These are phyloP conservation scores for Cheiracanthium punctorium DNA, from an alignment of 2,888 invertebrate species.

Conservation along the genomic window DNA sequence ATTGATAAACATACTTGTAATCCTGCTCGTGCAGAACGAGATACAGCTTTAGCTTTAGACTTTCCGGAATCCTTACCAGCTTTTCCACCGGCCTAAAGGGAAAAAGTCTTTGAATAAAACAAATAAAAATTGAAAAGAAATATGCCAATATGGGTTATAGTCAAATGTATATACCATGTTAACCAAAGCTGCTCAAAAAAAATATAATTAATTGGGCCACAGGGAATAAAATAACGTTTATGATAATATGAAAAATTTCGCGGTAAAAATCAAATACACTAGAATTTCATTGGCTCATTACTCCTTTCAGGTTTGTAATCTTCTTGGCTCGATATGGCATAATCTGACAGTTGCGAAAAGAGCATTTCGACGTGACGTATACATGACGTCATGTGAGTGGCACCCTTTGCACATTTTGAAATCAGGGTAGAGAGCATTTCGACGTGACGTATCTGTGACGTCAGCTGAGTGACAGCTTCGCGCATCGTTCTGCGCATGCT, in stretches of 20 bases:
- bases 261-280: constrained; percentile 23
- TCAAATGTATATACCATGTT: constrained; percentile 1
- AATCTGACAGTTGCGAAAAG: no score
- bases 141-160: background rate
- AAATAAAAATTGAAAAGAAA: background rate
- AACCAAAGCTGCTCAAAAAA: no score
- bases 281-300: constrained; percentile 10
- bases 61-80: constrained; percentile 99
- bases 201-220: no score
- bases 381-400: no score
- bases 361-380: no score
- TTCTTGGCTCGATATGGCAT: no score
- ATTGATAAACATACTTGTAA: constrained; percentile 88
- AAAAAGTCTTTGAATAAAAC: background rate
- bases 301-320: background rate
- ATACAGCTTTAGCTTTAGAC: constrained; percentile 99
- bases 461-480: no score
- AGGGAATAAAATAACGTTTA: background rate
- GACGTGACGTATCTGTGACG: no score
- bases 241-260: background rate
- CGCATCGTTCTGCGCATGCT: no score
- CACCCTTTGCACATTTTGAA: no score
- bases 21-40: constrained; percentile 98
- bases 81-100: constrained; percentile 96
- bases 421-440: no score